A percentile compares a stretch with the other conserved stretches of the same genome.
phyloP scores from a whole-genome alignment of 2,113 vertebrate species.

The Crotalus horridus region DNA sequence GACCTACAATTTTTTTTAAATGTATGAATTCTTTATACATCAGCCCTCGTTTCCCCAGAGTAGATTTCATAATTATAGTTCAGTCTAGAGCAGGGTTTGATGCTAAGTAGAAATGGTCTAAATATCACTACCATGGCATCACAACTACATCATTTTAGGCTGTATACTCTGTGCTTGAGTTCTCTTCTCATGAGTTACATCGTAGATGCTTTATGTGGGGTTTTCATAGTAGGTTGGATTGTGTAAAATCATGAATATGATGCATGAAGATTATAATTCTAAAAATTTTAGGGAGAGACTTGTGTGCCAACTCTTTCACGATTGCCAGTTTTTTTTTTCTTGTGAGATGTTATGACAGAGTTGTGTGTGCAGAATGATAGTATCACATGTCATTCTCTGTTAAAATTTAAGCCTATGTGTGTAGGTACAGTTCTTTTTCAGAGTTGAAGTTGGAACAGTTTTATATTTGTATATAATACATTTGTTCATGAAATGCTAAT shows the following conservation, averaged over 20 bases:
- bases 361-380: background rate
- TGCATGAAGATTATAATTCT: background rate
- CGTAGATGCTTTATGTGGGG: background rate
- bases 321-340: background rate
- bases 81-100: background rate
- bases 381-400: too few species aligned
- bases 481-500: background rate
- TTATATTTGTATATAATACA: background rate
- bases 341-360: background rate
- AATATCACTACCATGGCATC: background rate
- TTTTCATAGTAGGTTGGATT: background rate
- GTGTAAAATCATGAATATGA: background rate
- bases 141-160: background rate
- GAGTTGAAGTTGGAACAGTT: background rate
- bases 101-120: background rate
- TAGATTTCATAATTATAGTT: background rate
- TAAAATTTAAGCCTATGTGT: background rate
- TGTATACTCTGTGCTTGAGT: background rate
- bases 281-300: background rate
- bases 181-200: background rate
- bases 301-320: background rate
- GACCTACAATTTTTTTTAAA: background rate
- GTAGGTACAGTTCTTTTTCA: background rate
- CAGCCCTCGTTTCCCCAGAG: background rate
- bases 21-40: background rate